phyloP scores from a whole-genome alignment of 2,797 vertebrate genomes.

The Kryptopterus vitreolus region DNA sequence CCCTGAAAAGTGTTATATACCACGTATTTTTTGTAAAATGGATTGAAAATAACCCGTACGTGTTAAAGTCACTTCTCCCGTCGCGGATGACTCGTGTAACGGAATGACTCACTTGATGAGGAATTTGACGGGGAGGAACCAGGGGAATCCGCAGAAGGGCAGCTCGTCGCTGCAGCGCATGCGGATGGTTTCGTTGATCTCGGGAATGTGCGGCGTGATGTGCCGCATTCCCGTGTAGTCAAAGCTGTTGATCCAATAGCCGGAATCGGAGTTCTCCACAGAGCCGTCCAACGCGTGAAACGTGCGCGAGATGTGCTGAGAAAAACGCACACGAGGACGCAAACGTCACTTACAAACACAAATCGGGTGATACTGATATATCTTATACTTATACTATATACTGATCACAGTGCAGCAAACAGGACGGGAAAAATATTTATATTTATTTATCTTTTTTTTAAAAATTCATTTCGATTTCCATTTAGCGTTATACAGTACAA shows the following conservation, averaged over 20 bases:
- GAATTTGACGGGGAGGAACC: constrained; percentile 93
- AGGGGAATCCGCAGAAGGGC: constrained; percentile 92
- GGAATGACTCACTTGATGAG: constrained; percentile 83
- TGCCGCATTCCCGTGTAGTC: constrained; percentile 91
- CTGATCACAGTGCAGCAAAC: not conserved
- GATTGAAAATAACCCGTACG: no score
- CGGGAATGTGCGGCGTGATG: constrained; percentile 84
- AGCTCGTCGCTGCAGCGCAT: constrained; percentile 77
- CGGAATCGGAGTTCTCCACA: constrained; percentile 85
- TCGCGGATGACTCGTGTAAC: no score
- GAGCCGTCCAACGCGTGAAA: constrained; percentile 85
- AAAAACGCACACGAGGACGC: no score
- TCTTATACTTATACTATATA: not conserved
- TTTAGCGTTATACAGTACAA: no score
- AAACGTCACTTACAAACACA: not conserved
- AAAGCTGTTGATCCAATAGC: constrained; percentile 96
- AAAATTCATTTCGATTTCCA: no score
- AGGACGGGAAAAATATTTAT: no score
- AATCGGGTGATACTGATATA: no score
- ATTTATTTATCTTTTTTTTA: no score
- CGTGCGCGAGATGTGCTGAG: constrained; percentile 84
- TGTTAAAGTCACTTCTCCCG: not conserved
- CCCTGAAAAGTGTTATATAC: no score
- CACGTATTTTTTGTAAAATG: no score
- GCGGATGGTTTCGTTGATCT: constrained; percentile 87